phyloP scores from a whole-genome alignment of 2,888 invertebrate species.

The Drosophila colorata region DNA sequence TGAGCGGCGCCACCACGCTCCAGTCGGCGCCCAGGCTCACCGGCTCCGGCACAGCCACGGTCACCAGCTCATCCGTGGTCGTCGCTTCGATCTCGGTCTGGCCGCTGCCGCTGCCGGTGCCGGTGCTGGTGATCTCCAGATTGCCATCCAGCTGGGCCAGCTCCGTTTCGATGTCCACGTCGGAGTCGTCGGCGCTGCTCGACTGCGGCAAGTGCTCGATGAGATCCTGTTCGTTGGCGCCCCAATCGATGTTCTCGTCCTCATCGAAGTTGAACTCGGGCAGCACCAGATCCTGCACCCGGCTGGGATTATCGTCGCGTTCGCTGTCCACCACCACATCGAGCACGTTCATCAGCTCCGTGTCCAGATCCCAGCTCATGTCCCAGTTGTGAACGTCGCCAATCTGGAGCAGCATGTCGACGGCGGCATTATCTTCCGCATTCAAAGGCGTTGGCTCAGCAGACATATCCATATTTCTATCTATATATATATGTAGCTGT shows the following conservation, averaged over 20 bases:
- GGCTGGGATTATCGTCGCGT: too few species aligned
- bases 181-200: neutral
- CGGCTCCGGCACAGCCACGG: too few species aligned
- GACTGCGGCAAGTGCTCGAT: neutral
- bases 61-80: too few species aligned
- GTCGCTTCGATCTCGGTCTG: too few species aligned
- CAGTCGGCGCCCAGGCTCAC: neutral
- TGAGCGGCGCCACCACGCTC: constrained; percentile 3
- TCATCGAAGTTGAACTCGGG: neutral
- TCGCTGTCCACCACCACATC: neutral
- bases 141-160: neutral
- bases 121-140: neutral
- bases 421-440: neutral
- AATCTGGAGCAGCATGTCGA: neutral
- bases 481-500: neutral
- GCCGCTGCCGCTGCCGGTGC: too few species aligned
- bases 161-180: neutral
- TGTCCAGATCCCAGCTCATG: neutral
- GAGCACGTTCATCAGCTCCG: neutral
- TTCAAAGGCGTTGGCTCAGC: neutral
- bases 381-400: neutral
- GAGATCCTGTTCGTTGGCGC: neutral
- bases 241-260: neutral
- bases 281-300: neutral
- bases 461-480: neutral